phyloP scores from a whole-genome alignment of 2,113 vertebrate genomes.

The Leucopsar rothschildi region DNA sequence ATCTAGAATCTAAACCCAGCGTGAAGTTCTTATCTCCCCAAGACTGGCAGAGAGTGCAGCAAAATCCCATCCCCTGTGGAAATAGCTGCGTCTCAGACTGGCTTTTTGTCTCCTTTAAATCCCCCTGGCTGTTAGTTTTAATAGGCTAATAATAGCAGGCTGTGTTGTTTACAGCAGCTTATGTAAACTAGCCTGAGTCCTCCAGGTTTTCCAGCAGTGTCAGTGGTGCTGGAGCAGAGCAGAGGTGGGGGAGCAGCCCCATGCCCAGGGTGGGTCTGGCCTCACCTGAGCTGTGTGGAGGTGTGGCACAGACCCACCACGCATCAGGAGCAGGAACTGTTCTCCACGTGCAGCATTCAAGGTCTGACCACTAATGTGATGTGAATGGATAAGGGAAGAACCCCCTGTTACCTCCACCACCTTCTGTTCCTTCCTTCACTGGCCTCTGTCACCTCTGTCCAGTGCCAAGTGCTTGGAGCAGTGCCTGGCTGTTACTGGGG shows the following conservation, averaged over 20 bases:
- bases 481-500: background rate
- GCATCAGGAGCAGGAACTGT: accelerated
- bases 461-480: background rate
- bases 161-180: background rate
- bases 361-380: background rate
- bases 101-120: constrained; percentile 17
- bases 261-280: background rate
- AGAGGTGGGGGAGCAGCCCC: background rate
- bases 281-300: accelerated
- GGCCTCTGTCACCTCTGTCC: background rate
- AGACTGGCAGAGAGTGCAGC: background rate
- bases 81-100: background rate
- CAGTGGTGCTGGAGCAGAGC: background rate
- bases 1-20: background rate
- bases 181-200: background rate
- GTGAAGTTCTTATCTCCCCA: background rate
- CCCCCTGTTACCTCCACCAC: accelerated
- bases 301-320: background rate
- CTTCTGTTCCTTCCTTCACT: background rate
- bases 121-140: constrained; percentile 20
- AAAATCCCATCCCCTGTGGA: background rate
- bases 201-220: background rate
- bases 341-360: accelerated
- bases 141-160: constrained; percentile 46
- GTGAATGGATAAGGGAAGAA: background rate